Conservation (phyloP, 2,113 vertebrate species). For the Tachycineta bicolor region DNA sequence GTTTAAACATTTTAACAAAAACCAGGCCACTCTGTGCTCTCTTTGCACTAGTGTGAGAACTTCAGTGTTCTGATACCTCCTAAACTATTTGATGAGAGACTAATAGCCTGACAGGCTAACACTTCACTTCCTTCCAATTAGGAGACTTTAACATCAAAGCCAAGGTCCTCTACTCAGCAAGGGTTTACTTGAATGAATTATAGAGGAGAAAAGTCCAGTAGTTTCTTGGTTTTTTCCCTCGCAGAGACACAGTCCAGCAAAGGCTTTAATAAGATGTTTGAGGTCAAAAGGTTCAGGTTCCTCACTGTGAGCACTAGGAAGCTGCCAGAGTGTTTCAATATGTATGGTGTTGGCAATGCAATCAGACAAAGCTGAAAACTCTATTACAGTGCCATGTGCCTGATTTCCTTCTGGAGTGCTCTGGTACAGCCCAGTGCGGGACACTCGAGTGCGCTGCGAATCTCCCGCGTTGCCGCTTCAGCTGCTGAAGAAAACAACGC, state of each 20-base stretch:
- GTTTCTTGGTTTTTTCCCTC: slow-evolving; percentile 71
- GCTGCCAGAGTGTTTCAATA: slow-evolving; percentile 81
- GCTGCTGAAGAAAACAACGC: background rate
- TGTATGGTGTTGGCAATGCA: slow-evolving; percentile 76
- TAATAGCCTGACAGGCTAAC: slow-evolving; percentile 93
- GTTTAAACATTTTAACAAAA: slow-evolving; percentile 83
- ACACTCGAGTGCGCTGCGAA: background rate
- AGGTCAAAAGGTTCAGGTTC: slow-evolving; percentile 80
- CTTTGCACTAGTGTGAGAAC: slow-evolving; percentile 86
- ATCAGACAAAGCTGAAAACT: slow-evolving; percentile 66
- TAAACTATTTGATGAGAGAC: slow-evolving; percentile 91
- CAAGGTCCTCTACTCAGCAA: slow-evolving; percentile 83
- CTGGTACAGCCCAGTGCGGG: background rate
- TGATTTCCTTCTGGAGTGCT: slow-evolving; percentile 59
- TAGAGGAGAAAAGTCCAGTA: slow-evolving; percentile 80
- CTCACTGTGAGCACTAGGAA: slow-evolving; percentile 77
- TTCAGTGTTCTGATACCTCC: slow-evolving; percentile 82
- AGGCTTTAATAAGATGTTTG: slow-evolving; percentile 84
- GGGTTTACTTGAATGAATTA: slow-evolving; percentile 85
- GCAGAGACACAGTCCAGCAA: slow-evolving; percentile 61
- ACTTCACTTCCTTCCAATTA: slow-evolving; percentile 99
- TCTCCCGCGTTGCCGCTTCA: background rate
- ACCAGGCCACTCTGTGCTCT: slow-evolving; percentile 76
- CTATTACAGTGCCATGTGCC: slow-evolving; percentile 43
- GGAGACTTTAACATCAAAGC: slow-evolving; percentile 92